A percentile compares a stretch with the other conserved stretches of the same genome.
Evolutionary conservation across 2,888 invertebrate species (phyloP).

Genomic region (Diarsia rubi): DNA sequence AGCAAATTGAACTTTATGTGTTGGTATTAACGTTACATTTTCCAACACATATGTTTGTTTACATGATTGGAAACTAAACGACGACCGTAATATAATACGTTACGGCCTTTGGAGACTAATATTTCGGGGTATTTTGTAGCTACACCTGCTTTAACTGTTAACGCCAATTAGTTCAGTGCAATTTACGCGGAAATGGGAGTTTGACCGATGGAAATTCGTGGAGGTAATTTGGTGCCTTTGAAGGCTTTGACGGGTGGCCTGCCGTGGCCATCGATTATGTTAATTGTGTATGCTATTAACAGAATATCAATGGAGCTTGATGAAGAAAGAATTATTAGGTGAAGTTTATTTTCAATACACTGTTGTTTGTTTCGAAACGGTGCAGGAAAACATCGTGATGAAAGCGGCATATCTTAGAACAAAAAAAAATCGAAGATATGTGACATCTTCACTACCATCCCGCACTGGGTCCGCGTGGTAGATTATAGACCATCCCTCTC

Average conservation of each 20-base stretch:
- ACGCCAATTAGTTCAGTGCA: conserved; percentile 51
- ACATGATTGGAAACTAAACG: not conserved
- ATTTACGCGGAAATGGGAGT: conserved; percentile 47
- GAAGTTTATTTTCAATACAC: too few species aligned
- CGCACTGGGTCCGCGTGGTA: too few species aligned
- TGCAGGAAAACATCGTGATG: too few species aligned
- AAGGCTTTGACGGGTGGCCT: conserved; percentile 6
- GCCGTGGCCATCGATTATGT: conserved; percentile 16
- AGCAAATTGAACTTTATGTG: conserved; percentile 1
- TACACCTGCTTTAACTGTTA: conserved; percentile 37
- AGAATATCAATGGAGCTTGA: not conserved
- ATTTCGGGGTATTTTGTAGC: conserved; percentile 25
- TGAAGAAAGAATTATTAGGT: not conserved
- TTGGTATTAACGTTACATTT: not conserved
- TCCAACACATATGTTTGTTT: not conserved
- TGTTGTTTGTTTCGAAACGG: too few species aligned
- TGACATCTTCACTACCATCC: too few species aligned
- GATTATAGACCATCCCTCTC: too few species aligned
- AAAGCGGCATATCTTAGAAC: too few species aligned
- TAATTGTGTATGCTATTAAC: conserved; percentile 15
- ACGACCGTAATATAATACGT: not conserved
- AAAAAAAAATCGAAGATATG: too few species aligned
- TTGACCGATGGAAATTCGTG: conserved; percentile 32
- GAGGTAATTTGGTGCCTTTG: conserved; percentile 32
- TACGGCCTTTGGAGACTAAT: conserved; percentile 37